phyloP scores from a whole-genome alignment of 2,888 invertebrate genomes.

The Podabrus alpinus region DNA sequence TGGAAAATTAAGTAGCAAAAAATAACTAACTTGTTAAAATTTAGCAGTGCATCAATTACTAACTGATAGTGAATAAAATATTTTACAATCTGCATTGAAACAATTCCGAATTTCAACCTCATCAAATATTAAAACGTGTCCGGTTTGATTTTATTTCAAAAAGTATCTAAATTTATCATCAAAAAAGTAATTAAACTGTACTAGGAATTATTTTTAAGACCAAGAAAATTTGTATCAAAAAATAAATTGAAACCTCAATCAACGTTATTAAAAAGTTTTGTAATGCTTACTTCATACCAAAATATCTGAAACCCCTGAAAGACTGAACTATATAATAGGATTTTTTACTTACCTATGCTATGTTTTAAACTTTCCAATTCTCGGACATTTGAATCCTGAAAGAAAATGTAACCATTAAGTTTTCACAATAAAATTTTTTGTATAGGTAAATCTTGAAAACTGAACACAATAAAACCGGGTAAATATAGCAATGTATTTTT shows the following conservation, averaged over 20 bases:
- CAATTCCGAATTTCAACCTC: background rate
- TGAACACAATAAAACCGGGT: background rate
- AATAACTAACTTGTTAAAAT: no score
- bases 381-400: conserved; percentile 59
- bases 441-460: background rate
- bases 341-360: conserved; percentile 44
- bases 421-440: background rate
- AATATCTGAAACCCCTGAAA: background rate
- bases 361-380: conserved; percentile 59
- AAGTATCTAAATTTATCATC: no score
- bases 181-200: no score
- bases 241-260: no score
- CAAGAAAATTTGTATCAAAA: no score
- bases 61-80: no score
- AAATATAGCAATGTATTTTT: background rate
- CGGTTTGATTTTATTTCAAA: no score
- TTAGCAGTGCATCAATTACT: no score
- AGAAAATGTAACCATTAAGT: conserved; percentile 29
- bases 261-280: background rate
- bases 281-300: background rate
- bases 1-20: no score
- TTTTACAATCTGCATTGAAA: background rate
- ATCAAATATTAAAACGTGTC: background rate
- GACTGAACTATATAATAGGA: conserved; percentile 10
- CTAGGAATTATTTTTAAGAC: no score